A percentile compares a stretch with the other conserved stretches of the same genome.
phyloP scores from a whole-genome alignment of 2,113 vertebrate genomes.

The Eulacestoma nigropectus region DNA sequence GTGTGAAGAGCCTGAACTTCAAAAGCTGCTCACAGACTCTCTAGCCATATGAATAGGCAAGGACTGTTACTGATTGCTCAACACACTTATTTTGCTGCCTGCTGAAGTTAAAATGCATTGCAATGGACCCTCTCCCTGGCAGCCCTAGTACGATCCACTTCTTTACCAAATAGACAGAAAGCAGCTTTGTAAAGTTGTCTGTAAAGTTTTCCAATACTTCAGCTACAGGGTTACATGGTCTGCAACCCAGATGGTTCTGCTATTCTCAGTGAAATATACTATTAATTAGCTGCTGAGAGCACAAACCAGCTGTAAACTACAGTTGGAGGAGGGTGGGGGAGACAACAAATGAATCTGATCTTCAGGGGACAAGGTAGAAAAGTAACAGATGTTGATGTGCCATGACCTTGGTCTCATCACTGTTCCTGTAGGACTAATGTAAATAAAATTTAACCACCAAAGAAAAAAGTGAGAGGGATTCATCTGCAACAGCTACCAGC shows the following conservation, averaged over 20 bases:
- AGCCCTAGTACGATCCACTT: not conserved
- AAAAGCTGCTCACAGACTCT: not conserved
- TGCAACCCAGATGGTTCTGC: constrained; percentile 15
- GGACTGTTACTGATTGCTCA: not conserved
- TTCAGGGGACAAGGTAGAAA: not conserved
- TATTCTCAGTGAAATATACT: not conserved
- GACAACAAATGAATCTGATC: not conserved
- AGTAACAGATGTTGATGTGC: not conserved
- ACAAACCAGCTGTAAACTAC: not conserved
- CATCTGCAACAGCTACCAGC: not conserved
- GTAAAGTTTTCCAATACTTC: not conserved
- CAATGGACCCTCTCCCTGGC: not conserved
- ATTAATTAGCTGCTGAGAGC: constrained; percentile 51
- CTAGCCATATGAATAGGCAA: not conserved
- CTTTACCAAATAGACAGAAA: not conserved
- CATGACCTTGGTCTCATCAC: not conserved
- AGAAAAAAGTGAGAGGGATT: not conserved
- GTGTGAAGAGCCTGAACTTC: not conserved
- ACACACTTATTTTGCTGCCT: not conserved
- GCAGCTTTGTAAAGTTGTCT: not conserved
- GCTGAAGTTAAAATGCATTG: not conserved
- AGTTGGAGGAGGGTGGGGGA: not conserved
- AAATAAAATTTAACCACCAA: not conserved
- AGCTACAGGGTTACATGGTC: not conserved
- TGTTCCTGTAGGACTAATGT: not conserved